Conservation (phyloP, 2,113 vertebrate species). For the Propithecus coquereli region DNA sequence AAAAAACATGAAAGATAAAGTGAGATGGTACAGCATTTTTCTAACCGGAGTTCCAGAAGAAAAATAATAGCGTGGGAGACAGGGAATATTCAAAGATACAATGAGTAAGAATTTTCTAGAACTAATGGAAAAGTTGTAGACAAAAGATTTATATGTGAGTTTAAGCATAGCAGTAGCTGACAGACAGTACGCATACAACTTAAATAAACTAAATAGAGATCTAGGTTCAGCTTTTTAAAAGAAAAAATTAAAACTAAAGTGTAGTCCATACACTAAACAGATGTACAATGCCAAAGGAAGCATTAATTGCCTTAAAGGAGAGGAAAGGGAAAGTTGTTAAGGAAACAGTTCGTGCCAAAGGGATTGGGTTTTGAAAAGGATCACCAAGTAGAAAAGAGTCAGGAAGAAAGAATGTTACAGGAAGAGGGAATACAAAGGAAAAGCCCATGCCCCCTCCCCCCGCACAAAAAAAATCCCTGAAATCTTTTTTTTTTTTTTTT, state of each 20-base stretch:
- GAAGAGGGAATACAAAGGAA: neutral
- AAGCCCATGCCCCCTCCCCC: neutral
- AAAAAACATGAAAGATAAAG: neutral
- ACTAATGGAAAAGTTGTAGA: neutral
- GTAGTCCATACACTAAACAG: neutral
- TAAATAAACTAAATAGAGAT: neutral
- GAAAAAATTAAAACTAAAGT: neutral
- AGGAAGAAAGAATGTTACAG: neutral
- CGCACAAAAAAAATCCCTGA: neutral
- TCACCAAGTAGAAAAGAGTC: neutral
- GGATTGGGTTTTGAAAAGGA: neutral
- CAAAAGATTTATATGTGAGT: neutral
- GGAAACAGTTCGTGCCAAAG: neutral
- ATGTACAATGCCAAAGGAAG: neutral
- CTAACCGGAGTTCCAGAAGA: neutral
- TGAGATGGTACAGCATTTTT: neutral
- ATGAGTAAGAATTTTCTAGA: neutral
- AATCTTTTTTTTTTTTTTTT: too few species aligned
- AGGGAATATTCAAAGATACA: neutral
- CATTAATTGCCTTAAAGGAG: neutral
- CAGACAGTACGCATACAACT: neutral
- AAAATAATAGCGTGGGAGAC: neutral
- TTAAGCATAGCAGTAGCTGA: neutral
- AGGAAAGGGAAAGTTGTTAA: neutral
- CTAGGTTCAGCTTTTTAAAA: constrained; percentile 14